Percentiles rank a stretch among this genome's conserved stretches.
These are phyloP conservation scores for Hassar affinis DNA, from an alignment of 2,113 vertebrate species.

Conservation along the genomic window DNA sequence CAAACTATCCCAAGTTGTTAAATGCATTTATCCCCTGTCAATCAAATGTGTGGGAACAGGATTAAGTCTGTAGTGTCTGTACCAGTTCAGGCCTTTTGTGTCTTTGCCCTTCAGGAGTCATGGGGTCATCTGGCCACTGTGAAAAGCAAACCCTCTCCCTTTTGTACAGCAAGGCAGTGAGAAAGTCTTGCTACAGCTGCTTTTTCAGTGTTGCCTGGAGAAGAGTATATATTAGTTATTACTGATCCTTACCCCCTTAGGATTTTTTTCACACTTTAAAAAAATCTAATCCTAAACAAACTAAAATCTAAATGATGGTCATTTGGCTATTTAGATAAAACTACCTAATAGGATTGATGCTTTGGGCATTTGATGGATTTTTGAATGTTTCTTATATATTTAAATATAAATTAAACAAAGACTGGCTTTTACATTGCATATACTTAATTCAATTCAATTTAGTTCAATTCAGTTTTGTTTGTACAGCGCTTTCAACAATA, in stretches of 20 bases:
- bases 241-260: conserved; percentile 22
- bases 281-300: conserved; percentile 12
- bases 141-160: conserved; percentile 79
- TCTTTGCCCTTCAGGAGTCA: conserved; percentile 67
- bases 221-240: conserved; percentile 75
- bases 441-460: conserved; percentile 2
- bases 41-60: conserved; percentile 49
- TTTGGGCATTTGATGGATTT: conserved; percentile 4
- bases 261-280: conserved; percentile 27
- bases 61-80: conserved; percentile 36
- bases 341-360: background rate
- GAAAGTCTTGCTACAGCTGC: conserved; percentile 76
- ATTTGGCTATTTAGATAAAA: background rate
- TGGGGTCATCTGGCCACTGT: conserved; percentile 76
- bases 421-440: background rate
- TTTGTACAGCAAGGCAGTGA: conserved; percentile 80
- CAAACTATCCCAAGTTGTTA: background rate
- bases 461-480: background rate
- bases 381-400: background rate
- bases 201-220: conserved; percentile 81
- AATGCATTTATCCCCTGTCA: background rate
- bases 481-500: background rate
- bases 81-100: conserved; percentile 38
- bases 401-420: background rate
- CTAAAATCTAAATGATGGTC: conserved; percentile 23